phyloP scores from a whole-genome alignment of 1,140 invertebrate species.

The Trachymyrmex cornetzi region DNA sequence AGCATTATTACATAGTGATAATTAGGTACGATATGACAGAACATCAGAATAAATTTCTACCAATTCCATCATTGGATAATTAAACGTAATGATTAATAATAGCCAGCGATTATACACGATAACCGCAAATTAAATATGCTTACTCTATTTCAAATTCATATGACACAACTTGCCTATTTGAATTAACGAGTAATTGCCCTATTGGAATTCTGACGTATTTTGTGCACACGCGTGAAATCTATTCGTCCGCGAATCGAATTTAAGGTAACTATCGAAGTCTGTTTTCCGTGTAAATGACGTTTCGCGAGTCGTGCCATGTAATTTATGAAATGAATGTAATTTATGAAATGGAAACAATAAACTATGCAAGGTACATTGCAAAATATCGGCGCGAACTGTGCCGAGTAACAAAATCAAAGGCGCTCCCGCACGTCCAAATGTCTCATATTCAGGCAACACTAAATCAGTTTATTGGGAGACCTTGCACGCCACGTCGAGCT shows the following conservation, averaged over 20 bases:
- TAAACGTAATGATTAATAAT: conserved; percentile 42
- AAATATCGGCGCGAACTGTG: background rate
- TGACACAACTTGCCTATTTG: background rate
- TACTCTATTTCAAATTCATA: conserved; percentile 1
- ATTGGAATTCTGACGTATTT: conserved; percentile 24
- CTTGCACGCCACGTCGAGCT: background rate
- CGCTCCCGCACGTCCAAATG: background rate
- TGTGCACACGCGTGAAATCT: background rate
- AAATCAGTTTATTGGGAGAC: conserved; percentile 44
- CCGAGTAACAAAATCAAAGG: conserved; percentile 24
- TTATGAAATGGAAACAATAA: conserved; percentile 17
- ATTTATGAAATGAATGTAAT: conserved; percentile 26
- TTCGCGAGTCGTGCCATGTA: conserved; percentile 9
- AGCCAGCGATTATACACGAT: conserved; percentile 7
- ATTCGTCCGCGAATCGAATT: conserved; percentile 12
- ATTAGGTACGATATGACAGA: conserved; percentile 18
- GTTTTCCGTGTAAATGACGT: conserved; percentile 28
- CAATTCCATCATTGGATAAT: conserved; percentile 14
- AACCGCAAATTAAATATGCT: conserved; percentile 47
- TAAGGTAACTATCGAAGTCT: conserved; percentile 36
- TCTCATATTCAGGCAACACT: conserved; percentile 27
- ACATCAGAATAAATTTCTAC: conserved; percentile 30
- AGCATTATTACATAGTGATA: conserved; percentile 16
- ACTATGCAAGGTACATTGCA: background rate
- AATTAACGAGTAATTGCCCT: conserved; percentile 6